Base-by-base conservation (phyloP, 2,113 vertebrate genomes). In the Poeciliopsis occidentalis region DNA sequence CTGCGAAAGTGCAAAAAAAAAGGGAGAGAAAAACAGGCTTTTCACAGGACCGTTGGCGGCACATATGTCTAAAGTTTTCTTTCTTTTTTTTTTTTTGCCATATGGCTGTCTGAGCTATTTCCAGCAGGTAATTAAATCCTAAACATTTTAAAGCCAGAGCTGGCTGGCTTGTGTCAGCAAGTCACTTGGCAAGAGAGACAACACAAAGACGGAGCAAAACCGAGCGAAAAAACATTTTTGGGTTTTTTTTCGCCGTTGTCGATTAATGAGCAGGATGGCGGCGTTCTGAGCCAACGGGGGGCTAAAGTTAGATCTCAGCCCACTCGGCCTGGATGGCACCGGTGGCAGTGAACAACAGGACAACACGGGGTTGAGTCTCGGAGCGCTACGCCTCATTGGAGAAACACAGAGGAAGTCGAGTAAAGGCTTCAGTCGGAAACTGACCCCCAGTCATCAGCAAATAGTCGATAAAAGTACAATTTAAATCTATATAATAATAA, bases 51-150 rank as follows among this genome's bases (percentile, higher is more conserved):
- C 73, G 90, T 85, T 83, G 86, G 89, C 78, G 94, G 94, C 96
- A 96, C 97, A 98, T 98, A 98, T 98, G 97, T 96, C 95, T 95
- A 95, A 94, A 83, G 34, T 37, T 37, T 37, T 37, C 34, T 37
- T 2, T 11, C 10, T 37, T 37, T 31, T 31, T 31, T 95, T 95
- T 95, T 96, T 65, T 93, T 91, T 94, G 96, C 96, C 97, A 97
- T 97, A 98, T 98, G 97, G 95, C 95, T 95, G 96, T 95, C 94
- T 91, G 95, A 96, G 96, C 95, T 97, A 97, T 97, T 97, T 97
- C 96, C 96, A 96, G 95, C 91, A 95, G 96, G 96, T 97, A 98
- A 98, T 98, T 97, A 97, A 97, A 97, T 96, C 95, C 95, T 97
- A 96, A 96, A 97, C 95, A 97, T 96, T 96, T 95, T 95, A 96